Evolutionary conservation across 1,140 invertebrate species (phyloP), one percentile per base, ranked within the genome.

Genomic region (Drosophila chauvacae): DNA sequence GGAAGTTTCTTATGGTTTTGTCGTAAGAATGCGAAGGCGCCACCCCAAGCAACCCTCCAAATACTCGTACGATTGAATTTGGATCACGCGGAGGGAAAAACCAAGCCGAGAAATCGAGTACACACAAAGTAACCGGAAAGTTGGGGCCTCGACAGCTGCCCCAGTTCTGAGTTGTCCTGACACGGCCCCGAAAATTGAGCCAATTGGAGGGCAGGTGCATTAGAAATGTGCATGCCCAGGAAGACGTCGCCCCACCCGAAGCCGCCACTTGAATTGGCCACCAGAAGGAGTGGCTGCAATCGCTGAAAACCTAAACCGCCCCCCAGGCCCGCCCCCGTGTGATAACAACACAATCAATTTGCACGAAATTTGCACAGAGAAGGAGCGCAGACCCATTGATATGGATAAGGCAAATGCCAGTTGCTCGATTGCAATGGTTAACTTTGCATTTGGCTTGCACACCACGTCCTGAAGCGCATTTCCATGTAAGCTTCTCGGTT

Each of bases 311-410:
- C 14, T 14, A 14, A 2, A 7, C 33, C 13, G n/a, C 50, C 20
- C 20, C 20, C n/a, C 28, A n/a, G 23, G 7, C 65, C 58, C 55
- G 55, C 51, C 41, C 44, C 41, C 71, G 53, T 81, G 74, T 85
- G 85, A 90, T 90, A 90, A 90, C 81, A 90, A 90, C 85, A 90
- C 47, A 90, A 90, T 90, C 86, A 90, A 90, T 90, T 90, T 90
- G 85, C 85, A 84, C 81, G 84, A 85, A 88, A 88, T 90, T 88
- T 90, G 85, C 85, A 86, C 81, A 85, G 84, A 41, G 68, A 44
- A 37, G 42, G 59, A 45, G 41, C 18, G 33, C 50, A 7, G 35
- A 23, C 14, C 65, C 85, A 66, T 62, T 70, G 78, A 88, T 88
- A 88, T 88, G 77, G 84, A 83, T 87, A 83, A 61, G 60, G 76